Percentiles rank a stretch among this genome's conserved stretches.
Conservation (phyloP, 2,797 vertebrate genomes). For the Cheirogaleus major region DNA sequence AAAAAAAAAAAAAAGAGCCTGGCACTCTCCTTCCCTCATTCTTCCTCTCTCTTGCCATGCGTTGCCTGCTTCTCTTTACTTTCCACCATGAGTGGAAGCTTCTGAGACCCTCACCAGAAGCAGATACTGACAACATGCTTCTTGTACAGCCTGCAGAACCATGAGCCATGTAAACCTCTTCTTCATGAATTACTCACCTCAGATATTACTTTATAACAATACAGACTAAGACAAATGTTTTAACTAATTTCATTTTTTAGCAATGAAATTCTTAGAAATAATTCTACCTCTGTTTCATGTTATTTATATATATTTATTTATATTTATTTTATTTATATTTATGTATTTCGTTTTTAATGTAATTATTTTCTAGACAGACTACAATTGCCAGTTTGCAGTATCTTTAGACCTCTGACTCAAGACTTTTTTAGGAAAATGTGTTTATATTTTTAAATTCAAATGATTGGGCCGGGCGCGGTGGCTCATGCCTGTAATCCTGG, state of each 20-base stretch:
- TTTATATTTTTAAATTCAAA: conserved; percentile 3
- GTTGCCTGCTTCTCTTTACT: too few species aligned
- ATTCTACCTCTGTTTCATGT: not conserved
- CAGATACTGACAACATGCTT: not conserved
- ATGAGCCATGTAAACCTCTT: not conserved
- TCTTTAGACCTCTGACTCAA: not conserved
- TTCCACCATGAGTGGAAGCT: not conserved
- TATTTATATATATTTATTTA: too few species aligned
- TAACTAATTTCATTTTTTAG: not conserved
- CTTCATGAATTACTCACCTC: not conserved
- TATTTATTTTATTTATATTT: too few species aligned
- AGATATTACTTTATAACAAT: too few species aligned
- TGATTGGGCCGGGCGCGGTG: not conserved
- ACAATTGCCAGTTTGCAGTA: not conserved
- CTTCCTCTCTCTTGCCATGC: too few species aligned
- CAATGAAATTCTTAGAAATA: conserved; percentile 1
- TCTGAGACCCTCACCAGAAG: not conserved
- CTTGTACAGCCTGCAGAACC: not conserved
- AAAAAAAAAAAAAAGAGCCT: too few species aligned
- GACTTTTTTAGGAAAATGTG: not conserved
- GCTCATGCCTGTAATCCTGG: too few species aligned
- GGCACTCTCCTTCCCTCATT: too few species aligned
- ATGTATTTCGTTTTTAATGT: not conserved
- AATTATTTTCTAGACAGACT: not conserved
- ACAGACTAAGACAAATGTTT: too few species aligned